These are phyloP conservation scores for Triplophysa siluroides DNA, from an alignment of 2,113 vertebrate genomes.

Conservation along the genomic window DNA sequence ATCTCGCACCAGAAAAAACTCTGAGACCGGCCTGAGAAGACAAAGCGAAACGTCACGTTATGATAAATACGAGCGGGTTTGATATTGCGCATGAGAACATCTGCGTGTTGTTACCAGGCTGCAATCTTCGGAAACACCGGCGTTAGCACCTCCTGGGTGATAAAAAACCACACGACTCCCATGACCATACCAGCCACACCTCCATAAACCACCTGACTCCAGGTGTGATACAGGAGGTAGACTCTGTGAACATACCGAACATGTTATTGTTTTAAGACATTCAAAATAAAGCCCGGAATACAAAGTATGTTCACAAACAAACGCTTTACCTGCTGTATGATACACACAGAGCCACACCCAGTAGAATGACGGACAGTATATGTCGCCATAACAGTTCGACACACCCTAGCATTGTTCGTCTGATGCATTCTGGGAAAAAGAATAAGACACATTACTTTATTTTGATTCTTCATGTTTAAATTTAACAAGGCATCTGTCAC, in stretches of 20 bases:
- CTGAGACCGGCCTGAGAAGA: slow-evolving; percentile 87
- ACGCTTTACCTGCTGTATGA: slow-evolving; percentile 92
- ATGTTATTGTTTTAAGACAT: background rate
- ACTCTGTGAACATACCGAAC: slow-evolving; percentile 75
- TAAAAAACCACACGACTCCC: slow-evolving; percentile 89
- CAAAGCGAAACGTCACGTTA: background rate
- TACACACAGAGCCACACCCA: slow-evolving; percentile 87
- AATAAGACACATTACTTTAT: too few relatives aligned
- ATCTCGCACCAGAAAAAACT: slow-evolving; percentile 98
- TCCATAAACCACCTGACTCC: slow-evolving; percentile 95
- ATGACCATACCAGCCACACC: slow-evolving; percentile 86
- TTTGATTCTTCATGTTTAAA: too few relatives aligned
- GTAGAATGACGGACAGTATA: slow-evolving; percentile 87
- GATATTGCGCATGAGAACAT: background rate
- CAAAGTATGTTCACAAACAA: background rate
- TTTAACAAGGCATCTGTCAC: too few relatives aligned
- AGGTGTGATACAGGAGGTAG: slow-evolving; percentile 96
- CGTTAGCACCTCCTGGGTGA: slow-evolving; percentile 96
- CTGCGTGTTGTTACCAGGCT: slow-evolving; percentile 83
- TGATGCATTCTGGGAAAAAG: slow-evolving; percentile 91
- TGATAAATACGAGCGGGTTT: background rate
- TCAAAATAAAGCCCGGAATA: background rate
- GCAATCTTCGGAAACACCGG: slow-evolving; percentile 97
- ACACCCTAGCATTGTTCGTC: slow-evolving; percentile 96
- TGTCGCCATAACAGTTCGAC: slow-evolving; percentile 98